A percentile compares a stretch with the other conserved stretches of the same genome.
These are phyloP conservation scores for Scomberomorus guttatus DNA, from an alignment of 2,797 vertebrate species.

Conservation along the genomic window DNA sequence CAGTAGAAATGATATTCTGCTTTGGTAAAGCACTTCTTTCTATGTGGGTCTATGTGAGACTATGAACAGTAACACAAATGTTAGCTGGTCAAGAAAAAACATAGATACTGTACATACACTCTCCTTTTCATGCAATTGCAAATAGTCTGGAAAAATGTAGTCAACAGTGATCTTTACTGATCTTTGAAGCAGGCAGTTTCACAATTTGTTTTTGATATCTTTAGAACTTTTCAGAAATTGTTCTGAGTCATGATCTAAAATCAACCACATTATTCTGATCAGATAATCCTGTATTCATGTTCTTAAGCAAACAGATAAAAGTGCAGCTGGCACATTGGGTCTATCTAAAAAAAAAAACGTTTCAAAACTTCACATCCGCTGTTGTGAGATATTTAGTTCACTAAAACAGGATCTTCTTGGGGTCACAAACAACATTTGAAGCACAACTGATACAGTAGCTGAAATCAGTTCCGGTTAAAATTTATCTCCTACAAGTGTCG, in stretches of 20 bases:
- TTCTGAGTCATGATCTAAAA: not conserved
- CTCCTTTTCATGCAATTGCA: too few species aligned
- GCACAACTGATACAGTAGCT: not conserved
- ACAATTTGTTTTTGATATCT: not conserved
- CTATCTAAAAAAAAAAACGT: too few species aligned
- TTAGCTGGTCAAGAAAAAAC: too few species aligned
- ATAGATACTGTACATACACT: too few species aligned
- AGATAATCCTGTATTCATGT: too few species aligned
- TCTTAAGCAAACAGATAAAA: not conserved
- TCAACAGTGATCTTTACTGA: not conserved
- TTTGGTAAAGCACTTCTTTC: not conserved
- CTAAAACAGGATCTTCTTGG: not conserved
- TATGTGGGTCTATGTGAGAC: not conserved
- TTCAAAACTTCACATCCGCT: not conserved
- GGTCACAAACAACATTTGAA: not conserved
- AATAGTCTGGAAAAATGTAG: too few species aligned
- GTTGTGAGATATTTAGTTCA: not conserved
- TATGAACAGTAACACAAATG: not conserved
- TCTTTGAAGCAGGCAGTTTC: not conserved
- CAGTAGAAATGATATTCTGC: not conserved
- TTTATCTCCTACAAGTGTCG: not conserved
- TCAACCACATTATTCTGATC: not conserved
- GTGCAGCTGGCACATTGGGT: not conserved
- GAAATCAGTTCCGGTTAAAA: not conserved
- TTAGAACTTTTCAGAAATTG: not conserved